These are phyloP conservation scores for Scotopteryx bipunctaria DNA, from an alignment of 2,888 invertebrate genomes.

Conservation along the genomic window DNA sequence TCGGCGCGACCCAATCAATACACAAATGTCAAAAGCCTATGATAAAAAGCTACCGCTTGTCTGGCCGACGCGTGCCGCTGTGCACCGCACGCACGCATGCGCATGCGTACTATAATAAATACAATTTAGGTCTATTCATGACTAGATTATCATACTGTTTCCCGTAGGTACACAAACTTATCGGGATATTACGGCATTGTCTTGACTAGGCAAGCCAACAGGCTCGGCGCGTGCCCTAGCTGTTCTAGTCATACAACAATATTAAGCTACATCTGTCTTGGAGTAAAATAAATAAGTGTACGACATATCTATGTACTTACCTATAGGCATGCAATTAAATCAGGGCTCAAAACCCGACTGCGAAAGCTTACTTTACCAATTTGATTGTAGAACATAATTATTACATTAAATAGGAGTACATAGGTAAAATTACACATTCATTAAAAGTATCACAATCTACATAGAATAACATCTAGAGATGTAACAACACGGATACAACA, in stretches of 20 bases:
- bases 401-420: too few species aligned
- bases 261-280: neutral
- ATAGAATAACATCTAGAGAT: neutral
- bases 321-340: neutral
- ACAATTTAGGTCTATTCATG: neutral
- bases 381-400: too few species aligned
- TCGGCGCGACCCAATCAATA: conserved; percentile 11
- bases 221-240: neutral
- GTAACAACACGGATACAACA: neutral
- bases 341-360: conserved; percentile 12
- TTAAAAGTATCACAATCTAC: conserved; percentile 1
- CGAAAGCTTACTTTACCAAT: neutral
- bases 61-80: neutral
- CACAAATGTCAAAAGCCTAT: conserved; percentile 1
- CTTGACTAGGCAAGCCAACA: neutral
- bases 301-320: neutral
- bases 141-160: neutral
- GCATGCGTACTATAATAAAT: neutral
- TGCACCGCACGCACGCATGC: neutral
- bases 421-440: too few species aligned
- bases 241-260: neutral
- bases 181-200: neutral
- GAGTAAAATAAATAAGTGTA: neutral
- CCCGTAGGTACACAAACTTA: neutral
- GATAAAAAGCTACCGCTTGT: neutral